Percentiles rank a stretch among this genome's conserved stretches.
phyloP scores from a whole-genome alignment of 1,140 invertebrate genomes.

The fruit fly (Drosophila melanogaster) region Release_6_plus_ISO1_MT NC_004354.4:5398001-5398500 shows the following conservation, averaged over 20 bases:
- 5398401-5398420: slow-evolving; percentile 99
- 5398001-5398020: slow-evolving; percentile 12
- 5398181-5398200: not conserved
- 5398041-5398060: slow-evolving; percentile 65
- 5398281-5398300: not conserved
- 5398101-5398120: slow-evolving; percentile 99
- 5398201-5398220: not conserved
- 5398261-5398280: not conserved
- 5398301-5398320: slow-evolving; percentile 10
- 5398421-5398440: slow-evolving; percentile 98
- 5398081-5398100: slow-evolving; percentile 99
- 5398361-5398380: slow-evolving; percentile 12
- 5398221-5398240: not conserved
- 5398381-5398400: slow-evolving; percentile 27
- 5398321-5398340: not conserved
- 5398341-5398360: not conserved
- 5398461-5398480: slow-evolving; percentile 94
- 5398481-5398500: slow-evolving; percentile 93
- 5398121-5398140: slow-evolving; percentile 99
- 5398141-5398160: slow-evolving; percentile 11
- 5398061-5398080: slow-evolving; percentile 98
- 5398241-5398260: not conserved
- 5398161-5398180: slow-evolving; percentile 2
- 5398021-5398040: slow-evolving; percentile 60
- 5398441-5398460: slow-evolving; percentile 93